Base-by-base conservation (phyloP, 30 jellyfish, hydroid and myxozoan genomes). In the Hydractinia symbiolongicarpus region DNA sequence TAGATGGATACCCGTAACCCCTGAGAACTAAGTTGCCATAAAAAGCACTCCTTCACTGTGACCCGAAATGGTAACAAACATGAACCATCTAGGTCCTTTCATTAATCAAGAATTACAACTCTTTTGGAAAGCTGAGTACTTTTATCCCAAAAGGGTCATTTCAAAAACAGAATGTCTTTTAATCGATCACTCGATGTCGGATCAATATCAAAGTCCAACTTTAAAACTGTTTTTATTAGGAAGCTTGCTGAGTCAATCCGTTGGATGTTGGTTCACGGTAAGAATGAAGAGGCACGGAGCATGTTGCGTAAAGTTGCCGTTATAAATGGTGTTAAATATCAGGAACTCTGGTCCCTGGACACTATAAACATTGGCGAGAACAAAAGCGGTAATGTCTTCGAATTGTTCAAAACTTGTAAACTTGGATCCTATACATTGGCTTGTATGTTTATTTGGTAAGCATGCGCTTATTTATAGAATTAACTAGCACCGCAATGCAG, bases 391-490 rank as follows among this genome's bases (percentile, higher is more conserved):
- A 82, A 69, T 56, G 30, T 66, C 19, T 53, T 71, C 50, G 40
- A 49, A 11, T 17, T 82, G 19, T 53, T 82, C 72, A 10, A 19
- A 9, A 15, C 54, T 6, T 6, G 15, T 7, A 11, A 53, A 49
- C 15, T 21, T 11, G 78, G 88, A 8, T 14, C 7, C 20, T 5
- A 21, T 14, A 82, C 88, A 9, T 13, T 72, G 50, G 40, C 72
- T 16, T 16, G 89, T 56, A 11, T 83, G 88, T 30, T 82, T 55
- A 51, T 53, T 13, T 82, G 89, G 89, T 82, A 82, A 81, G 87
- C 14, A 20, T 11, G 44, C 44, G 44, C 44, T 30, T 30, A 30
- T 30, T 30, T 30, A 30, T 30, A 30, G 44, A 30, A 30, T 30
- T 30, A 0, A 30, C 1, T 30, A 30, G 2, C 44, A 30, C 44